Evolutionary conservation across 2,797 vertebrate genomes (phyloP), one percentile per base, ranked within the genome.

Genomic region (Urophycis tenuis): DNA sequence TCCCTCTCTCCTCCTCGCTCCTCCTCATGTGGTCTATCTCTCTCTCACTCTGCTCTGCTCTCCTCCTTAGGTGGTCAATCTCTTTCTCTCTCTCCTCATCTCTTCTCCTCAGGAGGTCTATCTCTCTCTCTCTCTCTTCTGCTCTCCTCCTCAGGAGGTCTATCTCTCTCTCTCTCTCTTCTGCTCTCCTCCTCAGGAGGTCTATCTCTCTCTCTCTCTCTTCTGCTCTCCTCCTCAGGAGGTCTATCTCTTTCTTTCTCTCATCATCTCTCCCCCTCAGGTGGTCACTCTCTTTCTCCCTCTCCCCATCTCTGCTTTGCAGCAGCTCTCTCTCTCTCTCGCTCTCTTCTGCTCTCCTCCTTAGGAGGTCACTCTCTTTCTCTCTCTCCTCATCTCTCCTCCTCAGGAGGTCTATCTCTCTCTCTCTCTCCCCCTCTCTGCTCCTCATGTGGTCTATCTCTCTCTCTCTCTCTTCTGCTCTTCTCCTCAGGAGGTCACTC

Each of bases 161-260:
- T 5, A 3, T 53, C 29, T 84, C 81, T 29, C n/a, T 76, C 3
- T 78, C 80, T 29, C 90, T 89, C 88, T 91, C 82, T 75, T 73
- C 77, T 70, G 81, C 45, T 53, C 45, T 53, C 11, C 45, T 53
- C 45, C 45, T 53, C 45, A 53, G 17, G 45, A 53, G 45, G 17
- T 53, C 45, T 22, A 53, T 53, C 45, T 53, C 45, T 53, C 45
- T 53, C 45, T 22, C 45, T 22, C 3, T 53, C 45, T 22, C 19
- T 19, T 53, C 19, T 19, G 3, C 2, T 45, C 15, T 2, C 12
- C 15, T 17, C 41, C 41, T 45, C 41, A 53, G 45, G 45, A 22
- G 19, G 45, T 53, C 45, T 22, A 22, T 53, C 19, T 53, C 45
- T 53, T 6, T 53, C 45, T 22, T 19, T 1, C 19, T 53, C 17